Conservation (phyloP, 1,140 invertebrate species). For the Stratiolaelaps scimitus region DNA sequence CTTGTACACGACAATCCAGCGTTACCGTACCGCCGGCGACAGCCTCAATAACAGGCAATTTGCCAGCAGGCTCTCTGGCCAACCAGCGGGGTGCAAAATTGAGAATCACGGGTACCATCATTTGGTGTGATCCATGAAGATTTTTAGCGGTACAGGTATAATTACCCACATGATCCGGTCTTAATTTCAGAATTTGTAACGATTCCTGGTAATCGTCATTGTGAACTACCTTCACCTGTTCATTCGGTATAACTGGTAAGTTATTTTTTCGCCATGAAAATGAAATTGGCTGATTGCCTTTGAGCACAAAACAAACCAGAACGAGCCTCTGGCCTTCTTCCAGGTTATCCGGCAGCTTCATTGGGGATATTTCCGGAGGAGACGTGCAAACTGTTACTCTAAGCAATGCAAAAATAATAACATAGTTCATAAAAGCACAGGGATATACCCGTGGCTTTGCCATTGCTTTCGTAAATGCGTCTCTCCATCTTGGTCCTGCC, state of each 20-base stretch:
- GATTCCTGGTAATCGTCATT: constrained; percentile 36
- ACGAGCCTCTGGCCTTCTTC: constrained; percentile 30
- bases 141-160: constrained; percentile 51
- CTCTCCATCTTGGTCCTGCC: no score
- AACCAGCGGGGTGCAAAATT: constrained; percentile 48
- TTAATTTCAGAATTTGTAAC: constrained; percentile 32
- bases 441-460: no score
- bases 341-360: constrained; percentile 11
- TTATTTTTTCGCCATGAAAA: constrained; percentile 16
- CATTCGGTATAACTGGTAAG: background rate
- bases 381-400: no score
- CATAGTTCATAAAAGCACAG: no score
- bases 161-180: constrained; percentile 36
- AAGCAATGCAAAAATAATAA: no score
- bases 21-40: background rate
- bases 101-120: constrained; percentile 53
- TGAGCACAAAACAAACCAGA: constrained; percentile 27
- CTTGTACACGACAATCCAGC: constrained; percentile 13
- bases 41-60: background rate
- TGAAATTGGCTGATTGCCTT: constrained; percentile 5
- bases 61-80: background rate
- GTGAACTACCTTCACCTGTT: constrained; percentile 24
- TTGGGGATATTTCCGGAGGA: constrained; percentile 1
- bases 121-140: constrained; percentile 49
- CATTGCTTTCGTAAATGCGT: no score